These are phyloP conservation scores for Sebastes iracundus DNA, from an alignment of 2,797 vertebrate genomes.

Conservation along the genomic window DNA sequence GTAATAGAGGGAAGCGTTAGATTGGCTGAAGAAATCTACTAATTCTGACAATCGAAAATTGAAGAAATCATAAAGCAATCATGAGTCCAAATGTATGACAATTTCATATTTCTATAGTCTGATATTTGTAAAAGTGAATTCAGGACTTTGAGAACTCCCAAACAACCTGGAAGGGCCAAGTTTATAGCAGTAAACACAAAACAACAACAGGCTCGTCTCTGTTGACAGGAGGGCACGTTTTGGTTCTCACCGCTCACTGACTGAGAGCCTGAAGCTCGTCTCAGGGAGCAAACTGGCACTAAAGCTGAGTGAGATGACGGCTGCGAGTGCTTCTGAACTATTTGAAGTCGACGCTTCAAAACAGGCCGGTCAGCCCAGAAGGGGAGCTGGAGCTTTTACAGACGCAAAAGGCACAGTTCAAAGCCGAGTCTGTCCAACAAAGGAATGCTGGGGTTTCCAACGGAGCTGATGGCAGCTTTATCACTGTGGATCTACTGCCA, in stretches of 20 bases:
- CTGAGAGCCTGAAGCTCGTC: not conserved
- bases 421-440: not conserved
- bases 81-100: not conserved
- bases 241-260: not conserved
- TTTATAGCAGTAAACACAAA: not conserved
- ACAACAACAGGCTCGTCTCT: not conserved
- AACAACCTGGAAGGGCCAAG: too few species aligned
- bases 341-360: constrained; percentile 18
- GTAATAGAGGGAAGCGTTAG: not conserved
- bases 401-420: constrained; percentile 21
- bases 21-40: not conserved
- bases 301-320: not conserved
- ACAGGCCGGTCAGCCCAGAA: not conserved
- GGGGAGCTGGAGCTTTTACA: constrained; percentile 1
- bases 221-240: not conserved
- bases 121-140: not conserved
- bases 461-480: not conserved
- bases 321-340: not conserved
- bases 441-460: not conserved
- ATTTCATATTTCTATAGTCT: not conserved
- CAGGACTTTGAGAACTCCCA: not conserved
- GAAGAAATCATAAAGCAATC: not conserved
- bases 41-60: not conserved
- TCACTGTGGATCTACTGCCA: constrained; percentile 27
- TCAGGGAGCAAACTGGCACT: not conserved